Percentiles rank a stretch among this genome's conserved stretches.
phyloP scores from a whole-genome alignment of 2,113 vertebrate genomes.

The Saccopteryx leptura region DNA sequence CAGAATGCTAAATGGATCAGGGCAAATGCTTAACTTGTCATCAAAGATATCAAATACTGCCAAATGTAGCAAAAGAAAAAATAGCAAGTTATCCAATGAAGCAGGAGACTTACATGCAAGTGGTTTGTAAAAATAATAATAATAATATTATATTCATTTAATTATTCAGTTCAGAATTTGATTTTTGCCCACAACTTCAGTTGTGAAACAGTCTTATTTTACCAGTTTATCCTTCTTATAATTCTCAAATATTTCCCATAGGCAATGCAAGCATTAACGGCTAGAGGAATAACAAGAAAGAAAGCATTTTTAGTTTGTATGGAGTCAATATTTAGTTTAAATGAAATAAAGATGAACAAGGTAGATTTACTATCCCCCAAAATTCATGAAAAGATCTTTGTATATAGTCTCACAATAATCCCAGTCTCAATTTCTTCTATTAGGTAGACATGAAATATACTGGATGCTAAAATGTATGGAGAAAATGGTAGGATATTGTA shows the following conservation, averaged over 20 bases:
- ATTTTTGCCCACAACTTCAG: constrained; percentile 13
- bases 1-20: not conserved
- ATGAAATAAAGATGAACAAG: not conserved
- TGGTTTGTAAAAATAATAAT: not conserved
- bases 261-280: not conserved
- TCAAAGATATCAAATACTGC: not conserved
- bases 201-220: constrained; percentile 31
- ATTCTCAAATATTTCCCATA: constrained; percentile 1
- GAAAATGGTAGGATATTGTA: not conserved
- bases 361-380: not conserved
- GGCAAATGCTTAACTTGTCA: not conserved
- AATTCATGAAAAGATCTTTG: not conserved
- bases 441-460: not conserved
- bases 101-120: not conserved
- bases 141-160: not conserved
- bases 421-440: not conserved
- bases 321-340: constrained; percentile 26
- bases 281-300: not conserved
- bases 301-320: not conserved
- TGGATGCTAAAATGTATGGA: not conserved
- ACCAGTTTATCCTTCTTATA: not conserved
- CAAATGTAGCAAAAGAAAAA: constrained; percentile 29
- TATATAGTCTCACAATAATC: not conserved
- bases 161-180: not conserved
- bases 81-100: not conserved